phyloP scores from a whole-genome alignment of 2,113 vertebrate genomes.

The Camelus dromedarius region DNA sequence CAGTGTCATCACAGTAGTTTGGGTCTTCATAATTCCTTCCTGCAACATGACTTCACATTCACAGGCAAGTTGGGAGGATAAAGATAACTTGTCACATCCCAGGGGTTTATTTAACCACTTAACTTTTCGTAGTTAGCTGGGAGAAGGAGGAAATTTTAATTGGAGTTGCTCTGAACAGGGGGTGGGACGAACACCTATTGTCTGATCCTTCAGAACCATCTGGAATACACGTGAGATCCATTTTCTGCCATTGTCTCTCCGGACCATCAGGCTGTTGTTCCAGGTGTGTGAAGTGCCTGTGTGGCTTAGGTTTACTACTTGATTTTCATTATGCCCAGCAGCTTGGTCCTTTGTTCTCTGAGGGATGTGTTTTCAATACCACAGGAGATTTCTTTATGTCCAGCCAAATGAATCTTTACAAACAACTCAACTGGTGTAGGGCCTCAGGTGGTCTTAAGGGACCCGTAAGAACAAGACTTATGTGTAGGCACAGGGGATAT shows the following conservation, averaged over 20 bases:
- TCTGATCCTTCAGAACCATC: slow-evolving; percentile 79
- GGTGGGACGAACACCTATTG: slow-evolving; percentile 9
- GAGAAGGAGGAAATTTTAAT: slow-evolving; percentile 64
- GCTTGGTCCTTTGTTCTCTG: slow-evolving; percentile 82
- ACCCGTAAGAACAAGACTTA: slow-evolving; percentile 49
- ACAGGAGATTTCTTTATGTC: slow-evolving; percentile 80
- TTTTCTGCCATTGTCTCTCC: slow-evolving; percentile 79
- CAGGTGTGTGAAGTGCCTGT: slow-evolving; percentile 79
- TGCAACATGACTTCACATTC: background rate
- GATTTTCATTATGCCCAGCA: slow-evolving; percentile 80
- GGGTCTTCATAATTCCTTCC: background rate
- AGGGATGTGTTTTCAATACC: slow-evolving; percentile 82
- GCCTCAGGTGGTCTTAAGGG: slow-evolving; percentile 77
- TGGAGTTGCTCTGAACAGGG: slow-evolving; percentile 23
- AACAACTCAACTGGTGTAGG: slow-evolving; percentile 81
- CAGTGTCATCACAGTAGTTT: background rate
- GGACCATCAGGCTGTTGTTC: slow-evolving; percentile 78
- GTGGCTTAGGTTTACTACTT: slow-evolving; percentile 70
- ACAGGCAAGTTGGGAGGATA: background rate
- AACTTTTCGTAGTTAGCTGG: slow-evolving; percentile 49
- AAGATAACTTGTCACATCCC: background rate
- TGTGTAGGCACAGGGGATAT: slow-evolving; percentile 19
- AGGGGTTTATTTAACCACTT: slow-evolving; percentile 9
- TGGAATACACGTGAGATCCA: slow-evolving; percentile 81
- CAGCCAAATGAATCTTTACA: slow-evolving; percentile 80